These are phyloP conservation scores for Lagopus muta DNA, from an alignment of 2,113 vertebrate species.

Conservation along the genomic window DNA sequence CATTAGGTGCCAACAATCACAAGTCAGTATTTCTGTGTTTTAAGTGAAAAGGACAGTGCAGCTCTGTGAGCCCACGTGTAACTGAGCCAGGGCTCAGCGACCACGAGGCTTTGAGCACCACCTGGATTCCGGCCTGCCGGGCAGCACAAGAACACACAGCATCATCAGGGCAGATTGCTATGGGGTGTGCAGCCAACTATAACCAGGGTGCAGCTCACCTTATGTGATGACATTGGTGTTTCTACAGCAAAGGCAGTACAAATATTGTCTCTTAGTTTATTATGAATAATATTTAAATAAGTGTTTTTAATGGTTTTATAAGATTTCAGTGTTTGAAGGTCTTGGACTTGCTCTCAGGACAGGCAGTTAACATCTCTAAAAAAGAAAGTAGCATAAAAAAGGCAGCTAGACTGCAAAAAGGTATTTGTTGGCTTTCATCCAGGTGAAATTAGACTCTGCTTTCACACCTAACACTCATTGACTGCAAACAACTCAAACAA, in stretches of 20 bases:
- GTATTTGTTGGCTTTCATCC: not conserved
- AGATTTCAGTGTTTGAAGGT: not conserved
- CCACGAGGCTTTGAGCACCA: not conserved
- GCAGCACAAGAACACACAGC: not conserved
- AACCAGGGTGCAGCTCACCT: not conserved
- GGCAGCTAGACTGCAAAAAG: not conserved
- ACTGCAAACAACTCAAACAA: not conserved
- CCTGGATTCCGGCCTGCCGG: not conserved
- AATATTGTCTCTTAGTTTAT: not conserved
- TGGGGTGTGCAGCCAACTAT: not conserved
- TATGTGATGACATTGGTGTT: not conserved
- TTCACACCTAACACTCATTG: not conserved
- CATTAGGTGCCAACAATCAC: not conserved
- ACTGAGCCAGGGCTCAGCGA: not conserved
- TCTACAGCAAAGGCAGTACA: not conserved
- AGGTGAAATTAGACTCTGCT: not conserved
- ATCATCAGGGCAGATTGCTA: not conserved
- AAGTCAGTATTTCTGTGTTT: not conserved
- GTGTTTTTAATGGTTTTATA: not conserved
- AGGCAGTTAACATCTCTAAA: not conserved
- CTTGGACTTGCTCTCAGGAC: not conserved
- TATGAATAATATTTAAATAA: too few relatives aligned
- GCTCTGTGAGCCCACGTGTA: not conserved
- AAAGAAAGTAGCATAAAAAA: not conserved
- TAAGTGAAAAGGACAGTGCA: not conserved